Conservation (phyloP, 2,888 invertebrate genomes). For the Sisyra nigra region DNA sequence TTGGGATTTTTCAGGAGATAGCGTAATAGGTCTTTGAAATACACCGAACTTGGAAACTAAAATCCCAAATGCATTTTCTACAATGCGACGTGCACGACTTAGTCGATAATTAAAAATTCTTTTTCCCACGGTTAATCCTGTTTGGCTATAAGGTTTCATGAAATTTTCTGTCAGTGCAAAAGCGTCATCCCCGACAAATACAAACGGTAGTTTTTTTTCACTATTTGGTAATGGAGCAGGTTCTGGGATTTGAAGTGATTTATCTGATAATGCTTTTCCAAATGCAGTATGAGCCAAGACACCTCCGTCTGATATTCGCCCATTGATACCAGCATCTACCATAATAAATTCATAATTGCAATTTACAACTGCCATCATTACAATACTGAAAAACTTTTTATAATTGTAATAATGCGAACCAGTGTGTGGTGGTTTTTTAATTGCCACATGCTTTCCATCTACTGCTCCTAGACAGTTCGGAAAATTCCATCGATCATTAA, state of each 20-base stretch:
- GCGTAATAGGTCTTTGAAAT: neutral
- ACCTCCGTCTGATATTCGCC: conserved; percentile 12
- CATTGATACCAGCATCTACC: conserved; percentile 15
- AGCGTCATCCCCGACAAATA: conserved; percentile 1
- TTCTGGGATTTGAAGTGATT: conserved; percentile 16
- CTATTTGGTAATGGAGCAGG: conserved; percentile 13
- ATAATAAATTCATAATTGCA: conserved; percentile 14
- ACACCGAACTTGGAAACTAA: neutral
- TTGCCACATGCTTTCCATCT: conserved; percentile 17
- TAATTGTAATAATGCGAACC: conserved; percentile 15
- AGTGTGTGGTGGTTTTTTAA: conserved; percentile 14
- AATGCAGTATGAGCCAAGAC: conserved; percentile 2
- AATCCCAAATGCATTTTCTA: conserved; percentile 5
- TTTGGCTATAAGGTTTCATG: conserved; percentile 1
- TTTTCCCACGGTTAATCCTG: neutral
- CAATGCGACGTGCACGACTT: neutral
- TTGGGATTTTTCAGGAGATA: neutral
- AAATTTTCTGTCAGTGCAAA: neutral
- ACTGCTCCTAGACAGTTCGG: conserved; percentile 15
- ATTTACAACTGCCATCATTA: conserved; percentile 14
- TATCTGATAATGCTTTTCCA: conserved; percentile 10
- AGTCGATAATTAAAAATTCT: conserved; percentile 5
- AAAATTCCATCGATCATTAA: conserved; percentile 14
- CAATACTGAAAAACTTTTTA: conserved; percentile 14
- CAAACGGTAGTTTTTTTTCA: conserved; percentile 13